Evolutionary conservation across 2,888 invertebrate genomes (phyloP), one percentile per base, ranked within the genome.

Genomic region (Phrixothrix hirtus): DNA sequence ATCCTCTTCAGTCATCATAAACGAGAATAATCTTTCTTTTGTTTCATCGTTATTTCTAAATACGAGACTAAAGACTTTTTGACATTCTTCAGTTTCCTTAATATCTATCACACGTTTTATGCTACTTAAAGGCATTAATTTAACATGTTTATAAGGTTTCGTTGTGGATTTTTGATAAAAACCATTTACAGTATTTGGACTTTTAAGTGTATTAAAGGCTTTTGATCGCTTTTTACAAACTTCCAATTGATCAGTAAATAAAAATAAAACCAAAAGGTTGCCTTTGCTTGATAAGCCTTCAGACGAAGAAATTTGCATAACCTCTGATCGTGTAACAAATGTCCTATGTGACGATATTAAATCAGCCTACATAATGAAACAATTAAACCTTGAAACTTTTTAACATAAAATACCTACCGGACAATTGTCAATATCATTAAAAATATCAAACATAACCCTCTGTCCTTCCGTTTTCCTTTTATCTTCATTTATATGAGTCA

Each of bases 381-480:
- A 55, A 55, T 30, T 12, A 1, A 30, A 12, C 16, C 30, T 15
- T 5, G 9, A 10, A 21, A 10, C 12, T 0, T 15, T 2, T 10
- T 25, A 32, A 26, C 5, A 15, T 17, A 13, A 25, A 31, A 16
- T 46, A 78, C 80, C 79, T 75, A 92, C 92, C 59, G 98, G 97
- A 76, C 96, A 97, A 75, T 94, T 92, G 73, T 98, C 97, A 68
- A 99, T 98, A 73, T 97, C 96, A 75, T 97, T 95, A 77, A 96
- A 92, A 61, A 97, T 93, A 78, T 95, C 94, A 78, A 99, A 96
- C 83, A 98, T 90, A 63, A 90, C 93, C 72, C 95, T 84, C 76
- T 95, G 93, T 9, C 92, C 92, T 78, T 98, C 98, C 0, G 96
- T 95, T 80, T 91, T 92, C 67, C 96, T 82, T 76, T 96, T 97